Percentiles rank a stretch among this genome's conserved stretches.
phyloP scores from a whole-genome alignment of 2,113 vertebrate genomes.

The Argyrosomus japonicus region DNA sequence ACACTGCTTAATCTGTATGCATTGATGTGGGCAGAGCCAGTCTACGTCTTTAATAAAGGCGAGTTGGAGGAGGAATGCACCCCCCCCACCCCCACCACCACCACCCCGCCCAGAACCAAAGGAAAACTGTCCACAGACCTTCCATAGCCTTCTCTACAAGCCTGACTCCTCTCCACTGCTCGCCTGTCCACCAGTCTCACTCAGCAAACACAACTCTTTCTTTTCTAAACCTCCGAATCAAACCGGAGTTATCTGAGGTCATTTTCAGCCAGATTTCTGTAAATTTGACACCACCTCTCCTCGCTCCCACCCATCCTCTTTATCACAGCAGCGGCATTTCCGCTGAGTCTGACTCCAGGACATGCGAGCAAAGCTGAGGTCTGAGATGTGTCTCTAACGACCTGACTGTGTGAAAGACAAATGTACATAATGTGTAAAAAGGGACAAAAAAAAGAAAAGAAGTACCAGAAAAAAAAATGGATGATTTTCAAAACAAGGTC shows the following conservation, averaged over 20 bases:
- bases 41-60: constrained; percentile 64
- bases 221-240: background rate
- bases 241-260: constrained; percentile 12
- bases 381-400: constrained; percentile 86
- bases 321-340: constrained; percentile 50
- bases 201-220: constrained; percentile 12
- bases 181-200: constrained; percentile 53
- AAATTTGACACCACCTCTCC: background rate
- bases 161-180: constrained; percentile 66
- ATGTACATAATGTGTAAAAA: constrained; percentile 93
- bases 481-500: constrained; percentile 88
- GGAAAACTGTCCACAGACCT: constrained; percentile 81
- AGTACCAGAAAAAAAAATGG: constrained; percentile 48
- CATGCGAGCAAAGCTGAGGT: constrained; percentile 61
- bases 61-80: constrained; percentile 48
- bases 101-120: constrained; percentile 71
- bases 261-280: constrained; percentile 28
- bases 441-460: constrained; percentile 41
- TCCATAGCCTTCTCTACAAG: constrained; percentile 75
- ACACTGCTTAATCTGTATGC: constrained; percentile 70
- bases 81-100: background rate
- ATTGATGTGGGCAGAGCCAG: constrained; percentile 63
- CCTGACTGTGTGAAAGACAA: constrained; percentile 92
- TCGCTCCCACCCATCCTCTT: background rate
- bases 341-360: constrained; percentile 65